A percentile compares a stretch with the other conserved stretches of the same genome.
Conservation (phyloP, 2,888 invertebrate genomes). For the Protophormia terraenovae region DNA sequence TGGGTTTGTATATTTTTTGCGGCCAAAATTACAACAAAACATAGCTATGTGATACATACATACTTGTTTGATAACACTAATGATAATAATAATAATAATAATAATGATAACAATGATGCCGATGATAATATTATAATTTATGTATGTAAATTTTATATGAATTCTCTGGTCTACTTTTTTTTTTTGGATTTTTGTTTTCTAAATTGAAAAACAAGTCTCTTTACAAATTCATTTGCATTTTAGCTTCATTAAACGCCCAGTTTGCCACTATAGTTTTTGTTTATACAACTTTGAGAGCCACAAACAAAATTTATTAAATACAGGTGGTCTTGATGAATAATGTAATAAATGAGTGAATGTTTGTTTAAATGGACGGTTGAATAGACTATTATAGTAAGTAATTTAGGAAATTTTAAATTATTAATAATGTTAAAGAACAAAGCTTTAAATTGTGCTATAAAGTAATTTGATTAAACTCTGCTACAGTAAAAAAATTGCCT, state of each 20-base stretch:
- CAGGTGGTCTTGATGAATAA: not conserved
- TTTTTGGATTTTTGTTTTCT: not conserved
- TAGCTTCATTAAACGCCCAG: not conserved
- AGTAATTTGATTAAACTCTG: too few species aligned
- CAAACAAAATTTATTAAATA: not conserved
- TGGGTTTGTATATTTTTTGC: not conserved
- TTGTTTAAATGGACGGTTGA: not conserved
- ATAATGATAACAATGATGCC: not conserved
- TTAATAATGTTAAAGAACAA: too few species aligned
- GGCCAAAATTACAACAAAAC: not conserved
- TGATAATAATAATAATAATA: not conserved
- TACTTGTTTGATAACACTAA: not conserved
- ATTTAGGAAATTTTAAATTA: not conserved
- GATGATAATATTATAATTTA: not conserved
- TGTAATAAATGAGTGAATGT: not conserved
- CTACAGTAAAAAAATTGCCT: too few species aligned
- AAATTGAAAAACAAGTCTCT: not conserved
- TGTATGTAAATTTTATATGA: not conserved
- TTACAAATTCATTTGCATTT: slow-evolving; percentile 5
- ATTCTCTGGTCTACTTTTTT: not conserved
- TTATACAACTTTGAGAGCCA: not conserved
- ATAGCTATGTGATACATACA: not conserved
- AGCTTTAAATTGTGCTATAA: too few species aligned
- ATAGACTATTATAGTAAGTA: not conserved
- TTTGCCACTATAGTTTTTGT: not conserved